Evolutionary conservation across 2,888 invertebrate genomes (phyloP), one percentile per base, ranked within the genome.

Genomic region (Rhagonycha fulva): DNA sequence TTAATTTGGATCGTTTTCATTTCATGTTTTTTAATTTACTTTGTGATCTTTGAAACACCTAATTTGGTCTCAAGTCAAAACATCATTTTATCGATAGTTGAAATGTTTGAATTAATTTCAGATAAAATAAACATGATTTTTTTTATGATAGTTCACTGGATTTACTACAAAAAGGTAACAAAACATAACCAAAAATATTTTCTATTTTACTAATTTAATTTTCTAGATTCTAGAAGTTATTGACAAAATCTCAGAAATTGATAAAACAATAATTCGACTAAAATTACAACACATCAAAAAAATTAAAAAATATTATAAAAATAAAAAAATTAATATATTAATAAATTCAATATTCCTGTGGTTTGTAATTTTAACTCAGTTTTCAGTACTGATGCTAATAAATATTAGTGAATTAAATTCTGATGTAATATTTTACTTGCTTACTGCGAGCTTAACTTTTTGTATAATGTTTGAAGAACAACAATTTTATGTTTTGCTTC

Each of bases 401-500:
- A 3, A 30, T 30, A 47, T 9, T 28, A 2, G 9, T 28, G 28
- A 32, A 4, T 5, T 47, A 7, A 47, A 4, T 47, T 7, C 2
- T 26, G 4, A 7, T n/a, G 1, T 5, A n/a, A 0, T 62, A 4
- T 0, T 11, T 12, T 14, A 2, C 9, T 1, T 5, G 0, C 10
- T 62, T 62, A 10, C 12, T 3, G 10, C 11, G 10, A 1, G 9
- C 7, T 7, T 62, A 3, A 10, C 23, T 12, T 63, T 66, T 10
- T 67, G 63, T 32, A 67, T 62, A 12, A 14, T 66, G 9, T 75
- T 75, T 19, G 28, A 47, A 3, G 66, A 68, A 14, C 9, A 68
- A 12, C 76, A 76, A 32, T 71, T 74, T 14, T 74, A 71, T 28
- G 60, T 67, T 7, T 47, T 76, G 10, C 47, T 60, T 26, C 14